A percentile compares a stretch with the other conserved stretches of the same genome.
These are phyloP conservation scores for Microctenopoma lineatum DNA, from an alignment of 2,797 vertebrate genomes.

Conservation along the genomic window DNA sequence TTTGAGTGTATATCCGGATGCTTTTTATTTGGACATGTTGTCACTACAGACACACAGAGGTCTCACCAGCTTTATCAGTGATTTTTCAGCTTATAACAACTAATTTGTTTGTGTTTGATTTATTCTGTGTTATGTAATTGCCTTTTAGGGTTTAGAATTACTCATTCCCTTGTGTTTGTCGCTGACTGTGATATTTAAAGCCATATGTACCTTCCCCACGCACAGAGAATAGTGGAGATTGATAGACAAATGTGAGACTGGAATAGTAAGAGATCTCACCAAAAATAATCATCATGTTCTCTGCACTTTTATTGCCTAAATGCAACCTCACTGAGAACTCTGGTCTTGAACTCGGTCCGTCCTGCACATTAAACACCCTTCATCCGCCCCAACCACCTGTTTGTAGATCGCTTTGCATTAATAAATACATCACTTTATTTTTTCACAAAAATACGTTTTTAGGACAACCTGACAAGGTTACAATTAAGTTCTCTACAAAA, in stretches of 20 bases:
- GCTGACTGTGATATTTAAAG: neutral
- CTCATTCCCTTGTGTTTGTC: neutral
- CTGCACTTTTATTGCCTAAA: too few species aligned
- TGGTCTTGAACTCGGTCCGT: too few species aligned
- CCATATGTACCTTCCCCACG: too few species aligned
- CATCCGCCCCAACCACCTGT: too few species aligned
- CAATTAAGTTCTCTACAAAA: too few species aligned
- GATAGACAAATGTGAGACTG: conserved; percentile 34
- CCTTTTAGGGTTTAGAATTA: neutral
- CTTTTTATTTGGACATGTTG: neutral
- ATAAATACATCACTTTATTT: too few species aligned
- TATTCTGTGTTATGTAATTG: neutral
- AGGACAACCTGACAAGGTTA: too few species aligned
- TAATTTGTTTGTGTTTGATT: neutral
- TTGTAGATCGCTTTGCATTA: too few species aligned
- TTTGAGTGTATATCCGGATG: neutral
- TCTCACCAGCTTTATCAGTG: neutral
- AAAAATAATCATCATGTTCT: conserved; percentile 47
- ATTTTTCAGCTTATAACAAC: neutral
- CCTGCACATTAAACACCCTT: too few species aligned
- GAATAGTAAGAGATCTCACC: conserved; percentile 50
- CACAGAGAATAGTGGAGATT: neutral
- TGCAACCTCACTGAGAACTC: too few species aligned
- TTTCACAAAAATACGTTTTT: too few species aligned
- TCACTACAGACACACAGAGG: neutral